Conservation (phyloP, 2,113 vertebrate genomes). For the Campylomormyrus numenius region DNA sequence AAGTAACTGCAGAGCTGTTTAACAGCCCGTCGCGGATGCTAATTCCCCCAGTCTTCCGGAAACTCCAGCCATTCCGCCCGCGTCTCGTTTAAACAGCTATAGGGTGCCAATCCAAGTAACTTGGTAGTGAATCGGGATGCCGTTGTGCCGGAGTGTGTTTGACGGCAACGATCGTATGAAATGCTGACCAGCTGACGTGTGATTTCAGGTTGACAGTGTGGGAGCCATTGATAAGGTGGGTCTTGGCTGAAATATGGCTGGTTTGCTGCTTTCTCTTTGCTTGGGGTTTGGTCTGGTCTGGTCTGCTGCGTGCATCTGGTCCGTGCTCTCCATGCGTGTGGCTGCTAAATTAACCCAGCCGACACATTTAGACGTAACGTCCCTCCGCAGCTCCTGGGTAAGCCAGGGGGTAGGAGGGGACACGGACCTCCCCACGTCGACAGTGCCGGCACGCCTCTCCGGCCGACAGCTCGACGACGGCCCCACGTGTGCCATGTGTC, state of each 20-base stretch:
- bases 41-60: not conserved
- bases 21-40: not conserved
- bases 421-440: not conserved
- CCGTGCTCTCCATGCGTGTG: conserved; percentile 17
- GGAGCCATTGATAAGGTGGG: conserved; percentile 57
- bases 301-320: not conserved
- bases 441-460: not conserved
- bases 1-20: not conserved
- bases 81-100: not conserved
- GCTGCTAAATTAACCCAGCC: conserved; percentile 36
- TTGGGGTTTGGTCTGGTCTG: conserved; percentile 24
- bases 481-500: not conserved
- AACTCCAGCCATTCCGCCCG: not conserved
- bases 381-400: not conserved
- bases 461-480: not conserved
- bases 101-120: not conserved
- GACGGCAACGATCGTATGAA: conserved; percentile 28
- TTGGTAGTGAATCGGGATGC: not conserved
- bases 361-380: not conserved
- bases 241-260: conserved; percentile 48
- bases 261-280: not conserved
- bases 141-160: conserved; percentile 5
- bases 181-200: conserved; percentile 47
- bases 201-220: conserved; percentile 61
- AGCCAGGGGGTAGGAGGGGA: not conserved